Conservation (phyloP, 2,888 invertebrate genomes). For the Apodemia duryi region DNA sequence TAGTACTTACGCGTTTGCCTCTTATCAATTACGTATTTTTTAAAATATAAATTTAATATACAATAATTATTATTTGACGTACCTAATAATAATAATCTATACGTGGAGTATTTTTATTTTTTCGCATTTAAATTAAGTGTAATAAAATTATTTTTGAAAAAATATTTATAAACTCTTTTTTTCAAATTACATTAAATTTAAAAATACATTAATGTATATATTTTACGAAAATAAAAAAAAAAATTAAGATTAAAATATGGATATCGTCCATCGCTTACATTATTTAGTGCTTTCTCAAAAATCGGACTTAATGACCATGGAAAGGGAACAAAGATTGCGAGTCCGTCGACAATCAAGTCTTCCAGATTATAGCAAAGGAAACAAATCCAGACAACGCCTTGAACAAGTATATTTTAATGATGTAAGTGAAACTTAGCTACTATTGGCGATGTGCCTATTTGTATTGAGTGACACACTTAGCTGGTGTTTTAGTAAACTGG, state of each 20-base stretch:
- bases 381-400: slow-evolving; percentile 59
- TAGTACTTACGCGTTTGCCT: neutral
- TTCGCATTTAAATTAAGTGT: too few species aligned
- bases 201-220: too few species aligned
- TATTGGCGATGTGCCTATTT: slow-evolving; percentile 1
- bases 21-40: too few species aligned
- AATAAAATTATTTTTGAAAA: too few species aligned
- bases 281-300: slow-evolving; percentile 74
- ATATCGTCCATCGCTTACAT: slow-evolving; percentile 72
- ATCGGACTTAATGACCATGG: slow-evolving; percentile 74
- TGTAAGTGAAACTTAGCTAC: slow-evolving; percentile 46
- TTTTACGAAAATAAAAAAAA: too few species aligned
- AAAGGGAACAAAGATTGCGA: slow-evolving; percentile 67
- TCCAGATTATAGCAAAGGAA: slow-evolving; percentile 68
- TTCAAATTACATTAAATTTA: too few species aligned
- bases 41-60: too few species aligned
- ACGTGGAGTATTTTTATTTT: too few species aligned
- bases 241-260: slow-evolving; percentile 44
- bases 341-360: slow-evolving; percentile 71
- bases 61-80: too few species aligned
- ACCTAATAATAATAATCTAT: too few species aligned
- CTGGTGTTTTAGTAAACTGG: neutral
- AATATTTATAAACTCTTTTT: too few species aligned
- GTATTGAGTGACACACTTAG: neutral
- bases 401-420: slow-evolving; percentile 71